Evolutionary conservation across 2,797 vertebrate species (phyloP).

Genomic region (Calcarius lapponicus): DNA sequence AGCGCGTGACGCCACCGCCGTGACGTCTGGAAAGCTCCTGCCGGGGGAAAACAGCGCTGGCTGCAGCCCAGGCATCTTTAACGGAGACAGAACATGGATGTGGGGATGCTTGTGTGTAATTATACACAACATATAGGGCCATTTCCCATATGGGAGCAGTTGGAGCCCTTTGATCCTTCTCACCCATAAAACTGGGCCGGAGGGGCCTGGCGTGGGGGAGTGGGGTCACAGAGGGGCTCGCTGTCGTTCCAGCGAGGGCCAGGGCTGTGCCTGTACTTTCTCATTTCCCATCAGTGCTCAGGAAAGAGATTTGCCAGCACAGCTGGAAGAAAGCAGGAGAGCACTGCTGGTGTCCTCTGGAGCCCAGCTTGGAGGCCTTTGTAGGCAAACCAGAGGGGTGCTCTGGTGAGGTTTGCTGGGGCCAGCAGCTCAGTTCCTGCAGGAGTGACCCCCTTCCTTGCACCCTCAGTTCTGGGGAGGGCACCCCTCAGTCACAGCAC

Average conservation of each 20-base stretch:
- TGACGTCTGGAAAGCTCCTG: not conserved
- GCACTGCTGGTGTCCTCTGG: not conserved
- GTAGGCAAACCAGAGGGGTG: not conserved
- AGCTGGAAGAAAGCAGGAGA: slow-evolving; percentile 30
- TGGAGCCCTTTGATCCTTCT: slow-evolving; percentile 52
- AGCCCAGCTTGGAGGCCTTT: not conserved
- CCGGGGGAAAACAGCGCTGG: not conserved
- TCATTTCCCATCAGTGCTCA: slow-evolving; percentile 4
- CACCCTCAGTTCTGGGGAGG: not conserved
- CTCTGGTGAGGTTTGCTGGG: not conserved
- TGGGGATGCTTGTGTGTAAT: slow-evolving; percentile 39
- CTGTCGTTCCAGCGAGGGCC: not conserved
- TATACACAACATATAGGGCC: not conserved
- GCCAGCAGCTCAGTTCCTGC: not conserved
- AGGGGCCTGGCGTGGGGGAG: not conserved
- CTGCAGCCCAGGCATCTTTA: not conserved
- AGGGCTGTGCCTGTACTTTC: slow-evolving; percentile 7
- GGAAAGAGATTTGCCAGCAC: not conserved
- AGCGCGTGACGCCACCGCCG: not conserved
- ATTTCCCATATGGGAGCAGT: slow-evolving; percentile 48
- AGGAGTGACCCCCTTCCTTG: rapidly evolving
- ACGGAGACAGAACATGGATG: not conserved
- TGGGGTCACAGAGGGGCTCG: not conserved
- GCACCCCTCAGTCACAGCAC: not conserved
- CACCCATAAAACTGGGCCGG: not conserved